Evolutionary conservation across 1,140 invertebrate species (phyloP).

Genomic region (Matsumurasca onukii): DNA sequence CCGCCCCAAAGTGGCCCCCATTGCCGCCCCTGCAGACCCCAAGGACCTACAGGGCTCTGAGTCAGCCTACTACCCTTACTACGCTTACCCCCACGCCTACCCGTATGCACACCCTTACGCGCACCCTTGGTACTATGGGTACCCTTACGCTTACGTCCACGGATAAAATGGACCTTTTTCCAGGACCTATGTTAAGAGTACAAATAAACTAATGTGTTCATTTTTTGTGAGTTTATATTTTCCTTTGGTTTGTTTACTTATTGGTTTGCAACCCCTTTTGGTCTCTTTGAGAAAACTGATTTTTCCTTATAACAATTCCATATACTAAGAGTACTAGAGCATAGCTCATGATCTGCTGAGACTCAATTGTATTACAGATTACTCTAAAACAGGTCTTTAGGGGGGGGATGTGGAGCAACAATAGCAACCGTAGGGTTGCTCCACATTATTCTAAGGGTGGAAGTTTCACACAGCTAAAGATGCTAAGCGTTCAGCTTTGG

Average conservation of each 20-base stretch:
- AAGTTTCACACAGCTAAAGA: too few species aligned
- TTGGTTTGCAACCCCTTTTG: not conserved
- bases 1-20: not conserved
- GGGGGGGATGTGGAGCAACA: too few species aligned
- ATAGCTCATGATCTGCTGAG: too few species aligned
- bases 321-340: too few species aligned
- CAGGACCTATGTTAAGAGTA: not conserved
- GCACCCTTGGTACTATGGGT: not conserved
- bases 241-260: not conserved
- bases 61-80: slow-evolving; percentile 4
- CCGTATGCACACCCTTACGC: slow-evolving; percentile 5
- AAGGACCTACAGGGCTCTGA: not conserved
- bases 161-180: too few species aligned
- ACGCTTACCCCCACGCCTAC: not conserved
- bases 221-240: not conserved
- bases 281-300: not conserved
- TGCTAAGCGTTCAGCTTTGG: too few species aligned
- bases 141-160: slow-evolving; percentile 1
- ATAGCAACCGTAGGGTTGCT: too few species aligned
- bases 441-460: too few species aligned
- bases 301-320: not conserved
- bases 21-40: not conserved
- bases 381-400: too few species aligned
- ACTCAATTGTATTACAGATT: too few species aligned
- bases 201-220: not conserved